These are phyloP conservation scores for Platerodrilus igneus DNA, from an alignment of 2,888 invertebrate genomes.

Conservation along the genomic window DNA sequence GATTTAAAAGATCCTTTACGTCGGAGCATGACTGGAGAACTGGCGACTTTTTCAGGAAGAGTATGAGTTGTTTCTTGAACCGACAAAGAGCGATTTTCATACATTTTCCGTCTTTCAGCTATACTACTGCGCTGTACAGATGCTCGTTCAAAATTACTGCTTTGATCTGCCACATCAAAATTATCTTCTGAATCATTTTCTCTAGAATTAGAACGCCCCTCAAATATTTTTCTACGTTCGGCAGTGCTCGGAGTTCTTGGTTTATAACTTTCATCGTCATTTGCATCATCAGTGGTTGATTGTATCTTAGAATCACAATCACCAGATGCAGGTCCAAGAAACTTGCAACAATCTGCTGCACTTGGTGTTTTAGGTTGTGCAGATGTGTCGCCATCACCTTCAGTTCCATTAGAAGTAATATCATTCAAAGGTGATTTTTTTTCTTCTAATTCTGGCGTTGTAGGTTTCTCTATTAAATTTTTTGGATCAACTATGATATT, in stretches of 20 bases:
- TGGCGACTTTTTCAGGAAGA: slow-evolving; percentile 58
- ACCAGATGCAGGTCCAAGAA: slow-evolving; percentile 54
- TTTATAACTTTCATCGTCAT: slow-evolving; percentile 62
- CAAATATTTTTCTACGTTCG: slow-evolving; percentile 72
- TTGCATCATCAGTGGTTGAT: slow-evolving; percentile 50
- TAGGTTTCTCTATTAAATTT: slow-evolving; percentile 2
- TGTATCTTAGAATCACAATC: slow-evolving; percentile 28
- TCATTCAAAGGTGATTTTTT: slow-evolving; percentile 10
- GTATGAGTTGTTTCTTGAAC: slow-evolving; percentile 52
- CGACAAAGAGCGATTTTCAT: slow-evolving; percentile 71
- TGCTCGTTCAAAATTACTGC: slow-evolving; percentile 55
- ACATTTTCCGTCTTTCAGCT: slow-evolving; percentile 71
- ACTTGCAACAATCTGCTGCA: slow-evolving; percentile 73
- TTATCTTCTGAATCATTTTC: slow-evolving; percentile 44
- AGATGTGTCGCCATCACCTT: slow-evolving; percentile 6
- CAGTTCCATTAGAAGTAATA: slow-evolving; percentile 55
- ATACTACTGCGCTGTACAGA: slow-evolving; percentile 66
- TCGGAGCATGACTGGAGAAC: slow-evolving; percentile 70
- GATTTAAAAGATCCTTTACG: slow-evolving; percentile 67
- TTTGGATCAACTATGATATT: slow-evolving; percentile 8
- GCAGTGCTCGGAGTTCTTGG: slow-evolving; percentile 75
- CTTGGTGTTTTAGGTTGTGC: slow-evolving; percentile 70
- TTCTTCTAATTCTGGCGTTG: slow-evolving; percentile 19
- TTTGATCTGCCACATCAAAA: slow-evolving; percentile 53
- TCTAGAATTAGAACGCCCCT: slow-evolving; percentile 46